phyloP scores from a whole-genome alignment of 2,888 invertebrate genomes.

The Scaptomyza parva region DNA sequence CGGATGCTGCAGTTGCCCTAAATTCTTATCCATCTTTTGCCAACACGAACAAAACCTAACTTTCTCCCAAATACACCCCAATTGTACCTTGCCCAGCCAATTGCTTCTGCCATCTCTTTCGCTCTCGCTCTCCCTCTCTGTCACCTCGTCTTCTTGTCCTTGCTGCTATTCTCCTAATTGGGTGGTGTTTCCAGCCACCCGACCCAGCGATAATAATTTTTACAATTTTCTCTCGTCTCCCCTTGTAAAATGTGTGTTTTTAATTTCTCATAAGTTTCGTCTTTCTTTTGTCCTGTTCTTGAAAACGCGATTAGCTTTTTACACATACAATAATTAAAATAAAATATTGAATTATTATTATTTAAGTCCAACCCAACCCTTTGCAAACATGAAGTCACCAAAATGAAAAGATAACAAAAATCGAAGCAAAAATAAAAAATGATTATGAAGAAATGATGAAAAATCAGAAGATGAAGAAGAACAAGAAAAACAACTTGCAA shows the following conservation, averaged over 20 bases:
- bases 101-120: constrained; percentile 22
- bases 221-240: constrained; percentile 25
- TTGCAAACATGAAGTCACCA: constrained; percentile 57
- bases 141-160: neutral
- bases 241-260: constrained; percentile 31
- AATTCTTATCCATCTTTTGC: neutral
- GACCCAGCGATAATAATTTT: constrained; percentile 46
- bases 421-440: constrained; percentile 1
- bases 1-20: constrained; percentile 33
- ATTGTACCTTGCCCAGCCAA: constrained; percentile 43
- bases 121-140: neutral
- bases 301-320: constrained; percentile 70
- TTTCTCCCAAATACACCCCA: neutral
- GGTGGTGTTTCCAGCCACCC: constrained; percentile 20
- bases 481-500: constrained; percentile 17
- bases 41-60: too few relatives aligned
- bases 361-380: constrained; percentile 55
- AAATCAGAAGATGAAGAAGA: constrained; percentile 1
- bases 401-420: constrained; percentile 27
- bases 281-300: constrained; percentile 36
- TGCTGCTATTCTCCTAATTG: constrained; percentile 44
- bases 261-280: constrained; percentile 16
- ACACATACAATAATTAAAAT: constrained; percentile 70
- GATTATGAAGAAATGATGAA: constrained; percentile 5
- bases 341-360: constrained; percentile 71